Evolutionary conservation across 2,888 invertebrate species (phyloP).

Genomic region (Gastracanthus pulcherrimus): DNA sequence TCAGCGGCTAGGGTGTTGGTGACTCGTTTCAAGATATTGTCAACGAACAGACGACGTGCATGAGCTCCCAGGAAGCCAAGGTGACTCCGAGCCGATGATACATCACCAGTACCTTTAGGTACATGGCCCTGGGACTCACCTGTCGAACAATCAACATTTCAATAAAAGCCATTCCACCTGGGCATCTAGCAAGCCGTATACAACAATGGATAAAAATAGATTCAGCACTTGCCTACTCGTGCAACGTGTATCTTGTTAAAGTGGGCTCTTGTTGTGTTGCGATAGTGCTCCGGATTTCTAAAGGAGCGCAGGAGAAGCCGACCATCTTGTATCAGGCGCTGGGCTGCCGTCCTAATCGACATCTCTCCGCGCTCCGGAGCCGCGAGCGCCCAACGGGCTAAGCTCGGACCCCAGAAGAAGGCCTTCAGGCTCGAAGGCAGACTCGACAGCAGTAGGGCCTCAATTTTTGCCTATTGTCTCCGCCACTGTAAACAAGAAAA

Average conservation of each 20-base stretch:
- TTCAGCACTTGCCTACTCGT: constrained; percentile 70
- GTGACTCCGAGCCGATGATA: constrained; percentile 66
- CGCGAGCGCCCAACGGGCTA: constrained; percentile 70
- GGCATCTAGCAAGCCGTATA: too few relatives aligned
- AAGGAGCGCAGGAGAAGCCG: constrained; percentile 70
- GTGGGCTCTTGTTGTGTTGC: constrained; percentile 64
- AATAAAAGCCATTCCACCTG: background rate
- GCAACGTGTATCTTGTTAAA: constrained; percentile 75
- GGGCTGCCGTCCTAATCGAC: constrained; percentile 72
- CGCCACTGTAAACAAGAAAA: constrained; percentile 18
- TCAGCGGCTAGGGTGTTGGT: constrained; percentile 84
- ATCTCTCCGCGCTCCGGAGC: constrained; percentile 70
- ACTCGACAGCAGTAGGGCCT: constrained; percentile 4
- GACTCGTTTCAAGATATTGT: constrained; percentile 84
- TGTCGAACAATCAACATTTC: constrained; percentile 50
- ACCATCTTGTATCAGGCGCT: constrained; percentile 74
- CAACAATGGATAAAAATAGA: background rate
- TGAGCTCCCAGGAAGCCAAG: constrained; percentile 79
- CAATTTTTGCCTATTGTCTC: constrained; percentile 24
- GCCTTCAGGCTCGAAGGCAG: constrained; percentile 47
- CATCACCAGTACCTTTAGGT: constrained; percentile 69
- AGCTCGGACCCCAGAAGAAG: constrained; percentile 55
- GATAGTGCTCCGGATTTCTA: constrained; percentile 64
- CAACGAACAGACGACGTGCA: constrained; percentile 83
- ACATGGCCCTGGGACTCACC: constrained; percentile 73